Base-by-base conservation (phyloP, 2,888 invertebrate genomes). In the Anthophora plumipes region DNA sequence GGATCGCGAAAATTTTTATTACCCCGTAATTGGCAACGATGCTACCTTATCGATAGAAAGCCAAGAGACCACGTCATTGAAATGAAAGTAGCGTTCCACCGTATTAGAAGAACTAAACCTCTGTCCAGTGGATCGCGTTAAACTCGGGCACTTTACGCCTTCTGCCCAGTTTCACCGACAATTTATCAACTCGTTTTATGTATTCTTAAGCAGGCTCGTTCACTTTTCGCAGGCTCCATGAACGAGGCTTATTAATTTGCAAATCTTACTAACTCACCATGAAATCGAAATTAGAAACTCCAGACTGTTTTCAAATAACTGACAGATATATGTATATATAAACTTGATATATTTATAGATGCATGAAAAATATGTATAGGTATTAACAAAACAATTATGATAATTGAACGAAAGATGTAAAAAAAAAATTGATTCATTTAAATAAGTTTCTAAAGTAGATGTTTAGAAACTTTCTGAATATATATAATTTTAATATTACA, bases 21-120 rank as follows among this genome's bases (percentile, higher is more conserved):
- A 31, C 67, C 54, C 17, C 9, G 74, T 73, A 80, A 85, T 85
- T 77, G 66, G 31, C 61, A 20, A 55, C 43, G 59, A 73, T 74
- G 64, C 57, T 50, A 63, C 61, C 76, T 85, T 74, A 71, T 76
- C 75, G 82, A 80, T 85, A 82, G 85, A 85, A 85, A 85, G 85
- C 73, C 46, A 59, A 39, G 77, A 79, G 67, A 77, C 55, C 54
- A 67, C 50, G 68, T 46, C 75, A 68, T 57, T 50, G 80, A 73
- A 77, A 84, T 43, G 84, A 81, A 81, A 84, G 77, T 84, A 39
- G 73, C 60, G 39, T 77, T 68, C 55, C 22, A 39, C 59, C 50
- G 22, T 61, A 57, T 72, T 78, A 48, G 39, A 41, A 43, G 22
- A 55, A 74, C 77, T 76, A 54, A 68, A 80, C 1, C 61, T 52